Conservation (phyloP, 2,113 vertebrate genomes). For the Stercorarius parasiticus region DNA sequence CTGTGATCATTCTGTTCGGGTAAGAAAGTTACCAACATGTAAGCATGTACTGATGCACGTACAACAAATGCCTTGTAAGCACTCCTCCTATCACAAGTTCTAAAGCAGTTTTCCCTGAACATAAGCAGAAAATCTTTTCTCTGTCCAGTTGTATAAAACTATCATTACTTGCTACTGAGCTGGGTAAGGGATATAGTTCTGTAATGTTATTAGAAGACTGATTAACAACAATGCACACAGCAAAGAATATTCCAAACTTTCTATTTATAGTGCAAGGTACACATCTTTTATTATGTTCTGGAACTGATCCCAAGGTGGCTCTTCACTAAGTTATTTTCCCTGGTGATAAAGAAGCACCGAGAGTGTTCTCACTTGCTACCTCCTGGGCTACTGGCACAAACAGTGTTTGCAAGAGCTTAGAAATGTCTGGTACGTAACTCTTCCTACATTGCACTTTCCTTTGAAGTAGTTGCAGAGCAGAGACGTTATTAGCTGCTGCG, state of each 20-base stretch:
- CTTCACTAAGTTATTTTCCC: background rate
- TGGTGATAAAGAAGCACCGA: background rate
- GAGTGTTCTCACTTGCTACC: background rate
- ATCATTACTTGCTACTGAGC: background rate
- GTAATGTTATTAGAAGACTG: background rate
- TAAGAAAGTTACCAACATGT: background rate
- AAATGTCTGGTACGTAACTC: background rate
- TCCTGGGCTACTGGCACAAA: background rate
- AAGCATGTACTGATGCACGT: background rate
- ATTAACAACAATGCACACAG: background rate
- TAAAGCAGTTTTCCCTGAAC: background rate
- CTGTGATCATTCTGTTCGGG: background rate
- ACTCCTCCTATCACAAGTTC: background rate
- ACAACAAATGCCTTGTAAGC: background rate
- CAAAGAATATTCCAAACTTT: background rate
- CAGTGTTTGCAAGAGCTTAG: background rate
- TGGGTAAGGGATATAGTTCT: background rate
- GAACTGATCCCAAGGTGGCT: background rate
- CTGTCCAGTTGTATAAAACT: background rate
- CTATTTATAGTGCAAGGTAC: background rate
- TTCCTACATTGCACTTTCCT: background rate
- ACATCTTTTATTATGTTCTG: background rate
- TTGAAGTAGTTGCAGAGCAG: background rate
- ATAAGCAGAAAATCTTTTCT: background rate
- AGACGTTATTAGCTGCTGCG: background rate